These are phyloP conservation scores for Epirrhoe alternata DNA, from an alignment of 2,888 invertebrate species.

Conservation along the genomic window DNA sequence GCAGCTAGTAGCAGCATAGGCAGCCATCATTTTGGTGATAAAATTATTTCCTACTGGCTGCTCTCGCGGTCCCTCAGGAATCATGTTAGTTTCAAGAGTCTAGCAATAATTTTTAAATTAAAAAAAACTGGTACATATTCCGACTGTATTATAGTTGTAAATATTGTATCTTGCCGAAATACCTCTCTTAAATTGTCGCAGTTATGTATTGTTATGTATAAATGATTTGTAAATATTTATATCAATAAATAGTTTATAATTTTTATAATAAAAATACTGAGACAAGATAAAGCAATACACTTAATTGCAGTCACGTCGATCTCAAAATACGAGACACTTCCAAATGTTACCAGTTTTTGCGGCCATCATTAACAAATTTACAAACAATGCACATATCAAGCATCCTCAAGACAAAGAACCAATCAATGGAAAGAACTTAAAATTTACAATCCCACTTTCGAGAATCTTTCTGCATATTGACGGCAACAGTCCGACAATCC, in stretches of 20 bases:
- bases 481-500: slow-evolving; percentile 62
- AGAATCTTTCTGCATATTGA: slow-evolving; percentile 69
- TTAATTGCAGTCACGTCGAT: slow-evolving; percentile 10
- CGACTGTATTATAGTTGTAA: too few relatives aligned
- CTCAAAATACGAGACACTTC: slow-evolving; percentile 16
- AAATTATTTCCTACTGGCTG: background rate
- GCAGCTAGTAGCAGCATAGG: background rate
- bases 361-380: slow-evolving; percentile 42
- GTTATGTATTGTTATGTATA: too few relatives aligned
- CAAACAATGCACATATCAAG: slow-evolving; percentile 45
- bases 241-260: too few relatives aligned
- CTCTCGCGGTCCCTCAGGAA: too few relatives aligned
- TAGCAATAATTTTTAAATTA: too few relatives aligned
- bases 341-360: slow-evolving; percentile 36
- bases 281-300: slow-evolving; percentile 16
- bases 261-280: too few relatives aligned
- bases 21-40: background rate
- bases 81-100: too few relatives aligned
- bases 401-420: slow-evolving; percentile 61
- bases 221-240: too few relatives aligned
- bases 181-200: too few relatives aligned
- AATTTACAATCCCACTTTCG: slow-evolving; percentile 61
- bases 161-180: too few relatives aligned
- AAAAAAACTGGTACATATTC: too few relatives aligned
- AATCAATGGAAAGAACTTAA: slow-evolving; percentile 61